A percentile compares a stretch with the other conserved stretches of the same genome.
These are phyloP conservation scores for Xiphydria camelus DNA, from an alignment of 2,888 invertebrate species.

Conservation along the genomic window DNA sequence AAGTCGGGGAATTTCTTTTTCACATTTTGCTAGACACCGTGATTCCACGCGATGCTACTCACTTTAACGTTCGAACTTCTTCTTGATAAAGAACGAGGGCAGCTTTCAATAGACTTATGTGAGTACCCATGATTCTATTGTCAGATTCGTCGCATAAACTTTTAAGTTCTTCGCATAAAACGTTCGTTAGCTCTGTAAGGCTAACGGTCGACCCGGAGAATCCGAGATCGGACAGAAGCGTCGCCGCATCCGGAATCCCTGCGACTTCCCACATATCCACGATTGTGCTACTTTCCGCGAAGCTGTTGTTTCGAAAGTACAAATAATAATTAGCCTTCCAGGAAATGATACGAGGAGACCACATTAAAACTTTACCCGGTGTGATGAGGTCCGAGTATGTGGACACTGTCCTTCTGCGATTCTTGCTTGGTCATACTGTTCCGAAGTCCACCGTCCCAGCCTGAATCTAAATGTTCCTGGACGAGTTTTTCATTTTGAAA, in stretches of 20 bases:
- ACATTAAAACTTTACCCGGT: slow-evolving; percentile 28
- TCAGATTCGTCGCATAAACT: slow-evolving; percentile 55
- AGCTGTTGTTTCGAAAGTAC: slow-evolving; percentile 17
- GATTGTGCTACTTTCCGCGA: slow-evolving; percentile 53
- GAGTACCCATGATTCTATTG: slow-evolving; percentile 49
- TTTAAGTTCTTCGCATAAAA: slow-evolving; percentile 70
- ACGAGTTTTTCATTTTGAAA: slow-evolving; percentile 61
- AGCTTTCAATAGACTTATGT: slow-evolving; percentile 65
- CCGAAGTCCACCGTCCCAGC: slow-evolving; percentile 34
- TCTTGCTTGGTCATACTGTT: slow-evolving; percentile 35
- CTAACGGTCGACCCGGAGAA: slow-evolving; percentile 65
- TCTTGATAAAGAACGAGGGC: slow-evolving; percentile 70
- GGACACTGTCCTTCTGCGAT: slow-evolving; percentile 28
- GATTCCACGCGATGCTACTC: too few relatives aligned
- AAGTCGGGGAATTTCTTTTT: too few relatives aligned
- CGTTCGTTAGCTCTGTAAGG: slow-evolving; percentile 66
- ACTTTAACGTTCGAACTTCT: slow-evolving; percentile 67
- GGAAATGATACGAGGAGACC: too few relatives aligned
- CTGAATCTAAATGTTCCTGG: slow-evolving; percentile 33
- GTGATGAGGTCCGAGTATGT: slow-evolving; percentile 35
- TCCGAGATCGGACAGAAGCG: slow-evolving; percentile 70
- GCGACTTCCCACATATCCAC: slow-evolving; percentile 75
- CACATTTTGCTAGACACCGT: too few relatives aligned
- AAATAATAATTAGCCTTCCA: too few relatives aligned
- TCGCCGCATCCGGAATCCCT: slow-evolving; percentile 68